Conservation (phyloP, 2,113 vertebrate genomes). For the Aegotheles bennettii region DNA sequence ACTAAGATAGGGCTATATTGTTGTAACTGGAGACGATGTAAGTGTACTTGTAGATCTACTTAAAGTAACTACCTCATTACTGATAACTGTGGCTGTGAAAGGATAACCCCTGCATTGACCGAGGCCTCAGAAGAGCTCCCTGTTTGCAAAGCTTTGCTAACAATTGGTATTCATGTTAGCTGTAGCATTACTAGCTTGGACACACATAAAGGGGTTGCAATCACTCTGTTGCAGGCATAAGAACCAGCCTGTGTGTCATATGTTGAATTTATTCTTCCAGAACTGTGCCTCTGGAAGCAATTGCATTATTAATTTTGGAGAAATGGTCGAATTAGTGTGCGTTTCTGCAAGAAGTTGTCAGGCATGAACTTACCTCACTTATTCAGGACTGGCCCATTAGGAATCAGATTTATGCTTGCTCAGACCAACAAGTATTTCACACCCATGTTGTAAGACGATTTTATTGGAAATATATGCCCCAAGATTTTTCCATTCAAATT, state of each 20-base stretch:
- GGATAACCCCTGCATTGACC: background rate
- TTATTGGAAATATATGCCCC: background rate
- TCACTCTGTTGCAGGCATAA: background rate
- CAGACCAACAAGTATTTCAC: background rate
- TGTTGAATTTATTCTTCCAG: background rate
- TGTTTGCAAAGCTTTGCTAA: background rate
- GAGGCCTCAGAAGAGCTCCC: background rate
- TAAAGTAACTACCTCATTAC: background rate
- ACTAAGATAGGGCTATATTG: background rate
- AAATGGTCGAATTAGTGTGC: background rate
- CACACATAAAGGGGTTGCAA: fast-evolving
- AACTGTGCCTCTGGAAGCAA: background rate
- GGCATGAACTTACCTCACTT: background rate
- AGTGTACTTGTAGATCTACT: background rate
- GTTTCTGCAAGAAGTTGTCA: background rate
- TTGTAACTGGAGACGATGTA: background rate
- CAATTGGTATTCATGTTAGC: fast-evolving
- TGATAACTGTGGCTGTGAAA: background rate
- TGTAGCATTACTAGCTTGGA: background rate
- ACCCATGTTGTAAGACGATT: background rate
- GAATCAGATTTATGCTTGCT: background rate
- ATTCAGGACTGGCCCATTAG: background rate
- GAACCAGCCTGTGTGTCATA: background rate
- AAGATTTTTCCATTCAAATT: background rate
- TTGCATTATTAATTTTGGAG: background rate